Conservation (phyloP, 2,888 invertebrate species). For the Epistrophe grossulariae region DNA sequence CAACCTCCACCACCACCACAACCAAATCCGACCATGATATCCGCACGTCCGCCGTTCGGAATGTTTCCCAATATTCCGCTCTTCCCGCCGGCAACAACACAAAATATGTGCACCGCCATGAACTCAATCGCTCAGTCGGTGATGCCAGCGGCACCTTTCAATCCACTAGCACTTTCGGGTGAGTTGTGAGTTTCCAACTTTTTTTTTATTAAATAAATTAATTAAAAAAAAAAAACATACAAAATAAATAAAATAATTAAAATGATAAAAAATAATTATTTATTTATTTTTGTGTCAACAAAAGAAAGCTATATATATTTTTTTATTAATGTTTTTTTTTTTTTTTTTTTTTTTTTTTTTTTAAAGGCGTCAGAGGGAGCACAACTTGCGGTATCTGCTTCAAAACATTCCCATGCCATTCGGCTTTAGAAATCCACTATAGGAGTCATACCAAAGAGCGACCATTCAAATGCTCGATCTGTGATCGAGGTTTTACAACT, state of each 20-base stretch:
- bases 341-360: constrained; percentile 46
- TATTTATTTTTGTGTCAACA: constrained; percentile 61
- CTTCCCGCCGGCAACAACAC: constrained; percentile 86
- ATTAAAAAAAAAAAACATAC: constrained; percentile 30
- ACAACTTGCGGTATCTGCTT: constrained; percentile 97
- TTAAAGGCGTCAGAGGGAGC: constrained; percentile 92
- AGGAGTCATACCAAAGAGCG: constrained; percentile 98
- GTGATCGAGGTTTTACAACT: constrained; percentile 98
- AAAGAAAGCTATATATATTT: neutral
- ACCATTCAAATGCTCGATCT: constrained; percentile 97
- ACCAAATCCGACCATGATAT: constrained; percentile 79
- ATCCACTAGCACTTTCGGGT: constrained; percentile 92
- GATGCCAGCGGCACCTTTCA: constrained; percentile 93
- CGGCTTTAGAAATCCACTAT: constrained; percentile 98
- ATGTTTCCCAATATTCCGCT: constrained; percentile 83
- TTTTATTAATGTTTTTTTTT: constrained; percentile 22
- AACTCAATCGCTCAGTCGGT: constrained; percentile 92
- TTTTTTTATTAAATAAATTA: constrained; percentile 31
- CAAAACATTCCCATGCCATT: constrained; percentile 99
- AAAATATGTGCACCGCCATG: constrained; percentile 90
- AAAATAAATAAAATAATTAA: constrained; percentile 56
- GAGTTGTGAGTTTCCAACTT: constrained; percentile 79
- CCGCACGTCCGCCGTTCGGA: constrained; percentile 82
- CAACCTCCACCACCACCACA: constrained; percentile 78
- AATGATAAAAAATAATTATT: constrained; percentile 1